A percentile compares a stretch with the other conserved stretches of the same genome.
These are phyloP conservation scores for Drosophila niveifrons DNA, from an alignment of 2,888 invertebrate species.

Conservation along the genomic window DNA sequence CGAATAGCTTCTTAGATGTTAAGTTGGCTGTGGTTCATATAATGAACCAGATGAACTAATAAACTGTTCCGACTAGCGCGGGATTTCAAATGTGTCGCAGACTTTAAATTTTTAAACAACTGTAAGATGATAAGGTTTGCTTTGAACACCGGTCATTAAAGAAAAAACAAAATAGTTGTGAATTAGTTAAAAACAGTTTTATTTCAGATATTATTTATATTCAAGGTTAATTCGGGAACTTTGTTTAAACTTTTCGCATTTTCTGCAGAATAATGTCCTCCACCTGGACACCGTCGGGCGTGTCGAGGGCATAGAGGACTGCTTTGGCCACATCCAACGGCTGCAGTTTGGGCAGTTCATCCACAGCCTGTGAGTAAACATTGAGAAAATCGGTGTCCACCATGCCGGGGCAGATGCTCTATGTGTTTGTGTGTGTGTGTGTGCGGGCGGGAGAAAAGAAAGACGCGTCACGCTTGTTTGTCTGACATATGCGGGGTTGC, in stretches of 20 bases:
- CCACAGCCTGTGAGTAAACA: constrained; percentile 83
- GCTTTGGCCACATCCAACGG: constrained; percentile 88
- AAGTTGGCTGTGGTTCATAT: constrained; percentile 16
- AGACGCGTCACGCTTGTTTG: constrained; percentile 43
- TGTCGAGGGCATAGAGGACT: constrained; percentile 87
- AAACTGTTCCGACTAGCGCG: constrained; percentile 15
- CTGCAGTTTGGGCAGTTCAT: constrained; percentile 85
- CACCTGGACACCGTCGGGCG: constrained; percentile 88
- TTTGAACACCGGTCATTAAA: not conserved
- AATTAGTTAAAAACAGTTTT: not conserved
- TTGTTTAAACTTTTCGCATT: constrained; percentile 68
- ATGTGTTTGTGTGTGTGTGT: not conserved
- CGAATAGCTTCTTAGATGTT: not conserved
- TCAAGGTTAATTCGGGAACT: not conserved
- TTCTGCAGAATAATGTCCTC: constrained; percentile 84
- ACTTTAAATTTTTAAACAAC: not conserved
- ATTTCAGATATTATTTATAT: not conserved
- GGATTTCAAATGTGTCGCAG: not conserved
- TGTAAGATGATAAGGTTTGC: not conserved
- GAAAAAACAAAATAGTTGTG: not conserved
- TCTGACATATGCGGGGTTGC: constrained; percentile 24
- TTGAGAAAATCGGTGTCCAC: constrained; percentile 87
- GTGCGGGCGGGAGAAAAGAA: constrained; percentile 30
- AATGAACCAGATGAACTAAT: not conserved
- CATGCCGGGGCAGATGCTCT: constrained; percentile 89